A percentile compares a stretch with the other conserved stretches of the same genome.
Conservation (phyloP, 1,140 invertebrate species). For the Periplaneta americana region DNA sequence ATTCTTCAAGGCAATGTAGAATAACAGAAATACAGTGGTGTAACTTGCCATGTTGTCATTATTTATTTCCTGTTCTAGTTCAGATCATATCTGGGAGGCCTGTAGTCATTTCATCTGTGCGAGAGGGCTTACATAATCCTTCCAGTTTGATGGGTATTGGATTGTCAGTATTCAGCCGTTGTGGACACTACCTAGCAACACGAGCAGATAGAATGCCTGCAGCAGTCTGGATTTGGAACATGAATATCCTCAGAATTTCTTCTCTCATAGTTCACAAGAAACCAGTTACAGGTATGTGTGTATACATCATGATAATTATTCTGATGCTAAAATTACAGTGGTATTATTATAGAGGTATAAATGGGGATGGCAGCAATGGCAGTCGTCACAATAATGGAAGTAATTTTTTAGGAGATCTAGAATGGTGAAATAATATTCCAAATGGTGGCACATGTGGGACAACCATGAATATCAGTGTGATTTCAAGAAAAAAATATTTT, state of each 20-base stretch:
- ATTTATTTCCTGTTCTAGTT: neutral
- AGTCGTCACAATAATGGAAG: no score
- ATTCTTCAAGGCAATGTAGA: no score
- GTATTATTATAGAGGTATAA: neutral
- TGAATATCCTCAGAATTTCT: neutral
- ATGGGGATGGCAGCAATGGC: neutral
- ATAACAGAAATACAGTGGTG: no score
- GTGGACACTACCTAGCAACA: neutral
- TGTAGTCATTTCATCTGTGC: neutral
- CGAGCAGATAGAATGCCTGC: neutral
- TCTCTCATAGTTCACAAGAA: neutral
- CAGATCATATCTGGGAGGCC: neutral
- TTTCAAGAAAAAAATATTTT: no score
- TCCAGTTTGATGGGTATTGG: neutral
- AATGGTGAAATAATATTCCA: no score
- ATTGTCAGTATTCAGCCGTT: neutral
- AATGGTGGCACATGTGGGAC: no score
- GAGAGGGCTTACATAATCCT: neutral
- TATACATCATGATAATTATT: neutral
- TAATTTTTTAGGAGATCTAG: no score
- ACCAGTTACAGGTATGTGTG: neutral
- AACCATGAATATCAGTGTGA: neutral
- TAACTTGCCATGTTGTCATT: neutral
- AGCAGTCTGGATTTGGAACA: neutral
- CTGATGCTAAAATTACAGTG: neutral